These are phyloP conservation scores for Bubalus kerabau DNA, from an alignment of 2,113 vertebrate species.

Conservation along the genomic window DNA sequence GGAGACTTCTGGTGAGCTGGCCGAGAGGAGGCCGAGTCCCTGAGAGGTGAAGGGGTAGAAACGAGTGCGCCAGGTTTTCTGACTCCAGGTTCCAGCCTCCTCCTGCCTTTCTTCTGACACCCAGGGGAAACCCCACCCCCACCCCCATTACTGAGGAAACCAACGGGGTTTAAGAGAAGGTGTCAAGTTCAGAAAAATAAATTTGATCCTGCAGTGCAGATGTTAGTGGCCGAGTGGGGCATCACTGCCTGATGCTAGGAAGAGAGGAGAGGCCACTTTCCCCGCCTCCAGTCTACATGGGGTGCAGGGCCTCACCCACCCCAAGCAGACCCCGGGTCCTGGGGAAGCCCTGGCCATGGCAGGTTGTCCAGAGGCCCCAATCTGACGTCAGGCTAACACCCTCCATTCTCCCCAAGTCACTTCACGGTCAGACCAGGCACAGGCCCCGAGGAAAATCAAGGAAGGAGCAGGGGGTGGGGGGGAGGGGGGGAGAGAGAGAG, in stretches of 20 bases:
- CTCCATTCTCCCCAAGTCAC: neutral
- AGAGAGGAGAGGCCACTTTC: neutral
- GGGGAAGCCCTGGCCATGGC: neutral
- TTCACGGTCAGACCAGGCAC: neutral
- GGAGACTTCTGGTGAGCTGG: neutral
- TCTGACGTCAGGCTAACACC: neutral
- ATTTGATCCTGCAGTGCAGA: neutral
- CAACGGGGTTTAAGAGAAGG: neutral
- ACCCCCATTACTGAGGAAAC: neutral
- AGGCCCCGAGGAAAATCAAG: neutral
- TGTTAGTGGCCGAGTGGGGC: neutral
- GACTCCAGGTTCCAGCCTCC: neutral
- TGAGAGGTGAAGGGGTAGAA: neutral
- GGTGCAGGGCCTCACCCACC: neutral
- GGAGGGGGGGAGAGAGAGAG: too few relatives aligned
- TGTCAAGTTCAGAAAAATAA: neutral
- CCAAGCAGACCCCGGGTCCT: neutral
- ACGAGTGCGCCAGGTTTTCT: accelerated
- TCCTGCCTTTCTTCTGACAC: neutral
- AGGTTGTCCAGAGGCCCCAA: neutral
- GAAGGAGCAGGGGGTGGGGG: too few relatives aligned
- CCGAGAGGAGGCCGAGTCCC: neutral
- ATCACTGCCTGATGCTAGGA: accelerated
- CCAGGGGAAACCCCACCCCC: neutral
- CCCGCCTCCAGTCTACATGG: accelerated